Conservation (phyloP, 2,113 vertebrate species). For the Urocolius indicus region DNA sequence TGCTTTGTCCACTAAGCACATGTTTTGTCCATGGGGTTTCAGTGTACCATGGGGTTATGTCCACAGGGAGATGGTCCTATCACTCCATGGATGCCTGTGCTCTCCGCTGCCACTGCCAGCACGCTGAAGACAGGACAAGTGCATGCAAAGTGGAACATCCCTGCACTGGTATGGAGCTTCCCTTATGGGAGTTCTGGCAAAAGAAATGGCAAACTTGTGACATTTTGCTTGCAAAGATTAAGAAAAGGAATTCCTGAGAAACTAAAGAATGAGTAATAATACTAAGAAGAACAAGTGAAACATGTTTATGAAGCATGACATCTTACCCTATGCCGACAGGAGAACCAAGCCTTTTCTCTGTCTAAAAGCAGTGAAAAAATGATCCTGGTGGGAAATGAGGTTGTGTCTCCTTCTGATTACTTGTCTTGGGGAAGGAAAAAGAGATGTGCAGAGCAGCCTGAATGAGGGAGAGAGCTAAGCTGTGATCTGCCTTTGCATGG, state of each 20-base stretch:
- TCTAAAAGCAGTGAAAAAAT: background rate
- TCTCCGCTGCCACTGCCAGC: background rate
- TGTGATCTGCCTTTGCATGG: background rate
- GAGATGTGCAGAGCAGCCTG: background rate
- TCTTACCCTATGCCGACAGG: background rate
- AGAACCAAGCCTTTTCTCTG: background rate
- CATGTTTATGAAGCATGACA: background rate
- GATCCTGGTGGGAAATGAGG: background rate
- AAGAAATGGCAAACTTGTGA: background rate
- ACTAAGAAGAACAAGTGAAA: background rate
- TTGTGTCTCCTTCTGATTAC: background rate
- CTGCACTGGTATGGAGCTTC: background rate
- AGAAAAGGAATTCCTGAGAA: background rate
- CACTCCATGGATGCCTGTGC: too few species aligned
- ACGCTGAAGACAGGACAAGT: background rate
- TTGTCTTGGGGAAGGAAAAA: background rate
- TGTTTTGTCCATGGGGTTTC: too few species aligned
- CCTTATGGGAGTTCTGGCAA: background rate
- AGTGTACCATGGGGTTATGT: background rate
- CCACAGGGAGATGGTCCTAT: background rate
- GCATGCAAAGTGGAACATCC: background rate
- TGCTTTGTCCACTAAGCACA: background rate
- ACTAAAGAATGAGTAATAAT: background rate
- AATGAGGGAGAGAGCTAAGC: background rate
- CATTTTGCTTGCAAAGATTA: background rate